Evolutionary conservation across 2,888 invertebrate species (phyloP).

Genomic region (Onchidella celtica): DNA sequence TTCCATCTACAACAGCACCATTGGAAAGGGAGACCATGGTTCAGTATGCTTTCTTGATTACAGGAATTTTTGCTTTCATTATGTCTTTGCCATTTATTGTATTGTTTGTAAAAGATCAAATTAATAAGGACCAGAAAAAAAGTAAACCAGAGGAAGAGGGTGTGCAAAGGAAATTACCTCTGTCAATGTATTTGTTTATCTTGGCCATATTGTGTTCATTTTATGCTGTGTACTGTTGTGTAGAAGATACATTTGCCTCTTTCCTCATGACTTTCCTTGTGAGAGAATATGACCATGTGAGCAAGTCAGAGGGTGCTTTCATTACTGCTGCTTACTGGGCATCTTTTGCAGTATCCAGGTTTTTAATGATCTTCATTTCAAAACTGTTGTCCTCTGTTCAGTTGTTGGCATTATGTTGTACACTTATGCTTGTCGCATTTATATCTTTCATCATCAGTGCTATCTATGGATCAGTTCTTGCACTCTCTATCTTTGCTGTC

Average conservation of each 20-base stretch:
- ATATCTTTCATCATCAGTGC: slow-evolving; percentile 32
- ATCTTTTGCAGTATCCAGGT: slow-evolving; percentile 77
- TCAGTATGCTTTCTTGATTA: too few species aligned
- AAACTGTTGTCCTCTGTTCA: slow-evolving; percentile 71
- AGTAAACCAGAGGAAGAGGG: slow-evolving; percentile 38
- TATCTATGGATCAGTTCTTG: not conserved
- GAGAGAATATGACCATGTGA: slow-evolving; percentile 68
- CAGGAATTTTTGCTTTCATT: too few species aligned
- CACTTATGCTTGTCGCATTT: slow-evolving; percentile 33
- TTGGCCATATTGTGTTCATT: slow-evolving; percentile 72
- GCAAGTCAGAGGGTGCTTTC: slow-evolving; percentile 71
- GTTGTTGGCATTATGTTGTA: slow-evolving; percentile 45
- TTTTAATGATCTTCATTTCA: slow-evolving; percentile 76
- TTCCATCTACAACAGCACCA: too few species aligned
- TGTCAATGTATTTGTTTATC: slow-evolving; percentile 62
- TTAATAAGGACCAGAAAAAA: too few species aligned
- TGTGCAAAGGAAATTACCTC: slow-evolving; percentile 32
- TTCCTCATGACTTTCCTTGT: too few species aligned
- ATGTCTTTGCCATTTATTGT: slow-evolving; percentile 54
- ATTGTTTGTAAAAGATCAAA: slow-evolving; percentile 47
- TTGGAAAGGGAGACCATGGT: too few species aligned
- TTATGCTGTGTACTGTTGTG: slow-evolving; percentile 77
- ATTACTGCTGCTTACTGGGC: slow-evolving; percentile 80
- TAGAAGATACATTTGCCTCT: too few species aligned
- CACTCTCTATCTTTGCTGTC: slow-evolving; percentile 56